Evolutionary conservation across 2,888 invertebrate species (phyloP).

Genomic region (Cerceris ruficornis): DNA sequence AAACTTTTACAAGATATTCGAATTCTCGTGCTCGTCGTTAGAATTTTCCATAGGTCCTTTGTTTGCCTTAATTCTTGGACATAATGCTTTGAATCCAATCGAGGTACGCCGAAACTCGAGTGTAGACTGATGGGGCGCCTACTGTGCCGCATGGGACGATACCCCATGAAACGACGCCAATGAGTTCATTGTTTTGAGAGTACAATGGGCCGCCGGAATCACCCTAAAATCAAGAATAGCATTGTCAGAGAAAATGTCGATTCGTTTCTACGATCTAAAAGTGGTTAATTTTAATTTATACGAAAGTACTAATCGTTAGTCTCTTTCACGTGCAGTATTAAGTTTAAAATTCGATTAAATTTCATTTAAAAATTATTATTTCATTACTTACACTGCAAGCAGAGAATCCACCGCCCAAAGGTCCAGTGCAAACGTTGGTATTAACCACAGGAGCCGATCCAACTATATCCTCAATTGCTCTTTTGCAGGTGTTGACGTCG

Average conservation of each 20-base stretch:
- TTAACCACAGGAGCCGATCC: conserved; percentile 57
- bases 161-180: conserved; percentile 81
- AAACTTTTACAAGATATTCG: no score
- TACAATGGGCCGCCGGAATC: conserved; percentile 78
- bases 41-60: neutral
- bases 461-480: conserved; percentile 57
- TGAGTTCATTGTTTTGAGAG: conserved; percentile 53
- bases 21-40: neutral
- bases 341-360: neutral
- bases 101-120: conserved; percentile 75
- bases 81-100: conserved; percentile 72
- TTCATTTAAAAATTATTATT: neutral
- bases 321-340: neutral
- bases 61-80: conserved; percentile 32
- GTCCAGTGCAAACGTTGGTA: conserved; percentile 82
- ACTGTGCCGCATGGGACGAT: conserved; percentile 76
- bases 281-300: neutral
- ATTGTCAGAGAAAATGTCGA: conserved; percentile 76
- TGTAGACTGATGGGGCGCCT: conserved; percentile 79
- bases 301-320: neutral
- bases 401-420: conserved; percentile 78
- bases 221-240: conserved; percentile 68
- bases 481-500: conserved; percentile 64
- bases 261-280: neutral
- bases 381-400: conserved; percentile 79